These are phyloP conservation scores for Nothobranchius furzeri DNA, from an alignment of 2,113 vertebrate genomes.

Conservation along the genomic window DNA sequence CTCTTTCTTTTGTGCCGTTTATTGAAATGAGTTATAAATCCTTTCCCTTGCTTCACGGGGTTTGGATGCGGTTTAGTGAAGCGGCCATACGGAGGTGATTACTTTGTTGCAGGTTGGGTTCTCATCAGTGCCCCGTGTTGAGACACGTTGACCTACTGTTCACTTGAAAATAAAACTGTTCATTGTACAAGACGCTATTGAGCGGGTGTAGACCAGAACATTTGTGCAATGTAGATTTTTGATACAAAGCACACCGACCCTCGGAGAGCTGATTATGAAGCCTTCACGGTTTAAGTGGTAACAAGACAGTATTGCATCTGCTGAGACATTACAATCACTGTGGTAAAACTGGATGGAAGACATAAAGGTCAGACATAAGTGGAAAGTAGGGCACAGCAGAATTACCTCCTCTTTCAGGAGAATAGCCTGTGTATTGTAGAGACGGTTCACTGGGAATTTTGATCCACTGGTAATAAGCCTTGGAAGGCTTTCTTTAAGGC, in stretches of 20 bases:
- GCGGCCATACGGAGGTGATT: conserved; percentile 52
- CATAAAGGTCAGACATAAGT: conserved; percentile 78
- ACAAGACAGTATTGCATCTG: conserved; percentile 69
- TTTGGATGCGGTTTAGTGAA: conserved; percentile 46
- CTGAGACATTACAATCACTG: conserved; percentile 61
- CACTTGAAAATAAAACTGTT: conserved; percentile 32
- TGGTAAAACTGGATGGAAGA: conserved; percentile 69
- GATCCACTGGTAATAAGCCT: conserved; percentile 73
- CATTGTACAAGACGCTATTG: conserved; percentile 23
- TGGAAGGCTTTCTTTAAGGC: conserved; percentile 42
- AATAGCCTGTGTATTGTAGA: conserved; percentile 60
- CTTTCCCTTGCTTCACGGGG: conserved; percentile 25
- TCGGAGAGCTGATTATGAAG: conserved; percentile 67
- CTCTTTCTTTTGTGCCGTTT: conserved; percentile 73
- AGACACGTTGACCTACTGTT: conserved; percentile 40
- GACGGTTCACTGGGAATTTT: conserved; percentile 69
- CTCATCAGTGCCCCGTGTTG: conserved; percentile 26
- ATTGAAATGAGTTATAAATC: conserved; percentile 71
- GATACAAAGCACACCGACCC: conserved; percentile 40
- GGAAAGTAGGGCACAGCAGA: conserved; percentile 71
- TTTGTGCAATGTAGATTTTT: conserved; percentile 25
- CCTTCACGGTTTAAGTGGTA: conserved; percentile 63
- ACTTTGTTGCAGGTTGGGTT: conserved; percentile 43
- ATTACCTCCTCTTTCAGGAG: conserved; percentile 67
- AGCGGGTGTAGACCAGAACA: neutral